Evolutionary conservation across 2,113 vertebrate genomes (phyloP).

Genomic region (Rhodinocichla rosea): DNA sequence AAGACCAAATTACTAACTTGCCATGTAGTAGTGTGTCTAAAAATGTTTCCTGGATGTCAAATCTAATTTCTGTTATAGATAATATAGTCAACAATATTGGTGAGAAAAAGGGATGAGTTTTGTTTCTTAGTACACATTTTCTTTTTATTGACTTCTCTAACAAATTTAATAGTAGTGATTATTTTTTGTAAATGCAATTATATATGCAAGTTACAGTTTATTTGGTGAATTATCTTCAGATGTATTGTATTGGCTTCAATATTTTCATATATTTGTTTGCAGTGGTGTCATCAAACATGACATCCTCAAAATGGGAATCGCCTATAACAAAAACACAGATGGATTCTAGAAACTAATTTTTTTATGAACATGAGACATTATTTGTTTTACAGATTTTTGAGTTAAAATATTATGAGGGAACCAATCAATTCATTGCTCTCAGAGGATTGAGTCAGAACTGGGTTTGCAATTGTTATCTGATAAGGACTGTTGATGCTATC

Average conservation of each 20-base stretch:
- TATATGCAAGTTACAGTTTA: neutral
- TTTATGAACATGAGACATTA: neutral
- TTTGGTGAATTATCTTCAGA: neutral
- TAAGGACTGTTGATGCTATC: neutral
- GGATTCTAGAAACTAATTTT: neutral
- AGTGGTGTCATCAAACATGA: neutral
- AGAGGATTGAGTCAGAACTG: neutral
- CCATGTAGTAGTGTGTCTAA: neutral
- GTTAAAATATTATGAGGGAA: neutral
- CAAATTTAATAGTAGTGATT: neutral
- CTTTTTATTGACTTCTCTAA: neutral
- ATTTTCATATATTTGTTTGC: neutral
- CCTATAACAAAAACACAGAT: neutral
- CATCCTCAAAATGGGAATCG: neutral
- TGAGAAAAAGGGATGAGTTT: neutral
- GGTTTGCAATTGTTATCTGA: slow-evolving; percentile 9
- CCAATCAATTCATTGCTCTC: neutral
- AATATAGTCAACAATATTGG: neutral
- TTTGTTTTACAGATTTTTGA: neutral
- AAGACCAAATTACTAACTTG: neutral
- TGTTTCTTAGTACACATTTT: neutral
- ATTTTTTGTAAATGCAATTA: neutral
- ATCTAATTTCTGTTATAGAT: neutral
- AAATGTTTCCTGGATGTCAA: neutral
- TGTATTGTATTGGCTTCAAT: neutral